Evolutionary conservation across 2,113 vertebrate genomes (phyloP).

Genomic region (Cercocebus atys): DNA sequence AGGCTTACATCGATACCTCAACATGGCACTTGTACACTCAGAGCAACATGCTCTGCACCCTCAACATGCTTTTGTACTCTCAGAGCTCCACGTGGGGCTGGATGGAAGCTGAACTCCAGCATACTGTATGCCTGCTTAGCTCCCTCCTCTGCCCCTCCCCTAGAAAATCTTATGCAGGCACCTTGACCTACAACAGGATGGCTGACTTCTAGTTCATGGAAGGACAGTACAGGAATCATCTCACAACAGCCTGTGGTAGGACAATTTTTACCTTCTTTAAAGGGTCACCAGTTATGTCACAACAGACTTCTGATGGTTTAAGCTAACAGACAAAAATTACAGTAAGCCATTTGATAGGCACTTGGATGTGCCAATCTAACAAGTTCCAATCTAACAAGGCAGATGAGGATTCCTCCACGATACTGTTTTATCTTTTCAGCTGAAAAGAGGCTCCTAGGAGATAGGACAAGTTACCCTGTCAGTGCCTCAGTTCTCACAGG

Average conservation of each 20-base stretch:
- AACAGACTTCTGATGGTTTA: no score
- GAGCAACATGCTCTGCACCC: no score
- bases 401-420: no score
- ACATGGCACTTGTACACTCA: not conserved
- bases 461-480: no score
- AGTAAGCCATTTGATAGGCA: no score
- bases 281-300: no score
- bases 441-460: no score
- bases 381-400: no score
- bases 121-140: not conserved
- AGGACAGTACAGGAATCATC: no score
- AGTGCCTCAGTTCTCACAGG: no score
- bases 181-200: not conserved
- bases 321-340: no score
- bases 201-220: not conserved
- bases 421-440: not conserved
- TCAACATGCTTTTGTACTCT: not conserved
- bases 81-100: not conserved
- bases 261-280: not conserved
- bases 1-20: not conserved
- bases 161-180: not conserved
- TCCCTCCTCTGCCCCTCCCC: not conserved
- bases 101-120: not conserved
- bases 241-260: not conserved
- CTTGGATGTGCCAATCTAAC: no score